These are phyloP conservation scores for Coboldia fuscipes DNA, from an alignment of 1,140 invertebrate species.

Conservation along the genomic window DNA sequence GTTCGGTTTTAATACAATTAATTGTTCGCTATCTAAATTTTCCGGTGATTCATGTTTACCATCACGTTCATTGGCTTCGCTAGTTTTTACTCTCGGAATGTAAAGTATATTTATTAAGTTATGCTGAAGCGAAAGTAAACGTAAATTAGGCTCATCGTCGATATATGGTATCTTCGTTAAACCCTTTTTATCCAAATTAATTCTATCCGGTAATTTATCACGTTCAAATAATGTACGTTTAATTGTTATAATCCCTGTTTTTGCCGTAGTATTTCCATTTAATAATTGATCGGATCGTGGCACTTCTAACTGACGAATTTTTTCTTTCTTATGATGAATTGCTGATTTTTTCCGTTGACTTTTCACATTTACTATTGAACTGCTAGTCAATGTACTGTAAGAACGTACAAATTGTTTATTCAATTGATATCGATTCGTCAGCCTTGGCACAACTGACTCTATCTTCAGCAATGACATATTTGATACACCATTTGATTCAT, in stretches of 20 bases:
- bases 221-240: slow-evolving; percentile 39
- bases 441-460: too few relatives aligned
- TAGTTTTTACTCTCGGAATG: slow-evolving; percentile 12
- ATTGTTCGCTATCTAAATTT: too few relatives aligned
- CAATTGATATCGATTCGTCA: too few relatives aligned
- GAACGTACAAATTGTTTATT: too few relatives aligned
- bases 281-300: slow-evolving; percentile 8
- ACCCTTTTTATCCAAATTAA: slow-evolving; percentile 52
- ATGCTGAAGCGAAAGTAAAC: slow-evolving; percentile 73
- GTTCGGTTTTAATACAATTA: too few relatives aligned
- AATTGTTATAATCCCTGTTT: slow-evolving; percentile 33
- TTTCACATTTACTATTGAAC: too few relatives aligned
- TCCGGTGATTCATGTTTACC: slow-evolving; percentile 18
- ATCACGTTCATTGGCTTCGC: slow-evolving; percentile 7
- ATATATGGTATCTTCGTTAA: slow-evolving; percentile 56
- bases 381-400: too few relatives aligned
- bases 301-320: neutral
- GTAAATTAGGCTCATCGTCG: slow-evolving; percentile 50
- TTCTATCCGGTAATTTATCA: slow-evolving; percentile 51
- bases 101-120: slow-evolving; percentile 61
- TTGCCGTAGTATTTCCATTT: slow-evolving; percentile 18
- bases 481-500: too few relatives aligned
- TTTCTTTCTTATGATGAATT: neutral
- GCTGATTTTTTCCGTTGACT: slow-evolving; percentile 7
- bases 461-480: too few relatives aligned